Base-by-base conservation (phyloP, 2,113 vertebrate species). In the Guaruba guarouba region DNA sequence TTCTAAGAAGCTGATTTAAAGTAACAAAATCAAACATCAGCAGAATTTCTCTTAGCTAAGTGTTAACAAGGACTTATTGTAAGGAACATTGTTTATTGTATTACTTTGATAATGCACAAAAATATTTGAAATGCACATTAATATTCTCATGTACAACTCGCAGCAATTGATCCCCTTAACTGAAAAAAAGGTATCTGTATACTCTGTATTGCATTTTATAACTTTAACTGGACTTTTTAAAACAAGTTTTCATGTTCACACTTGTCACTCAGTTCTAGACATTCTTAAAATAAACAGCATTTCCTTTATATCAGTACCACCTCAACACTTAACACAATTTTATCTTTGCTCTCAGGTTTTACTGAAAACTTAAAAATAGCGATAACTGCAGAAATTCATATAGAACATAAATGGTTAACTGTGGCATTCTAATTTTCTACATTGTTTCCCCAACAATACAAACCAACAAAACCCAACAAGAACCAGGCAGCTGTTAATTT, bases 61-160 rank as follows among this genome's bases (percentile, higher is more conserved):
- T 86, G 82, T 66, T 80, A 76, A 70, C 48, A 93, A 52, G 48
- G 28, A 75, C 51, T 13, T 71, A 82, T 28, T 94, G 55, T 73
- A 96, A 93, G 19, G 73, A 96, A 94, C 49, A 61, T 22, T 73
- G 66, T 97, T 96, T 97, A 96, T 97, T 96, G 44, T 95, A 73
- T 87, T 75, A 70, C 66, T 96, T 95, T 33, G 46, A 88, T 91
- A 93, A 91, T 4, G 85, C 88, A 95, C 86, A 90, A 94, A 86
- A 89, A 82, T 88, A 94, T 18, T 69, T 91, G 44, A 92, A 94
- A 95, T 51, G 54, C 49, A 92, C 89, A 82, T 51, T 59, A 92
- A 82, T 91, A 78, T 39, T 90, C 22, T 94, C 25, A 86, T 33
- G 7, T 95, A 96, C 88, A 96, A 90, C 48, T 92, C 33, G 28